phyloP scores from a whole-genome alignment of 92 coral and sea anemone species.

The Actinostola sp. region DNA sequence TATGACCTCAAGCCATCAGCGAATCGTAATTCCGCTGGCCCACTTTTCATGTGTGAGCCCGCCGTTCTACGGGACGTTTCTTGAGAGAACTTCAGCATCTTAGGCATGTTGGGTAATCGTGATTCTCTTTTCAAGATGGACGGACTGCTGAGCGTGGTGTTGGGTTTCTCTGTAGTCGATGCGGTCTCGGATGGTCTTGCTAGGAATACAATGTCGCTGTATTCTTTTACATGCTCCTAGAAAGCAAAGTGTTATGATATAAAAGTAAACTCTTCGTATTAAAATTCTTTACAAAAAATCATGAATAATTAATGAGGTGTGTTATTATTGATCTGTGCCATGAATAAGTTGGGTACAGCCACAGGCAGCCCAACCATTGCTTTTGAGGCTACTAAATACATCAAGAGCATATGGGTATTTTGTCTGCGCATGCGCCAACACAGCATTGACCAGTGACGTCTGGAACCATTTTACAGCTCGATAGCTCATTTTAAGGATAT shows the following conservation, averaged over 20 bases:
- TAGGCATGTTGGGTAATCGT: slow-evolving; percentile 29
- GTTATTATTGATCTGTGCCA: too few relatives aligned
- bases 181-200: slow-evolving; percentile 73
- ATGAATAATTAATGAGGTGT: too few relatives aligned
- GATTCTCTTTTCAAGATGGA: slow-evolving; percentile 81
- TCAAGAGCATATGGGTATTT: too few relatives aligned
- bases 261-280: not conserved
- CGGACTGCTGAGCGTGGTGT: slow-evolving; percentile 34
- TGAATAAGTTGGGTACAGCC: too few relatives aligned
- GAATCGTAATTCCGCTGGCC: slow-evolving; percentile 65
- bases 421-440: too few relatives aligned
- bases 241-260: not conserved
- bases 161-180: slow-evolving; percentile 37
- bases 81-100: slow-evolving; percentile 7
- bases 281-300: too few relatives aligned
- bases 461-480: too few relatives aligned
- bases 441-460: too few relatives aligned
- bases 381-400: too few relatives aligned
- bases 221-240: slow-evolving; percentile 77
- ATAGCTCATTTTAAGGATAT: too few relatives aligned
- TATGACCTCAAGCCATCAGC: slow-evolving; percentile 73
- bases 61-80: slow-evolving; percentile 15
- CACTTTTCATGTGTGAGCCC: slow-evolving; percentile 37
- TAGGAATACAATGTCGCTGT: slow-evolving; percentile 75
- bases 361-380: too few relatives aligned